Percentiles rank a stretch among this genome's conserved stretches.
These are phyloP conservation scores for Leptopilina boulardi DNA, from an alignment of 1,140 invertebrate species.

Conservation along the genomic window DNA sequence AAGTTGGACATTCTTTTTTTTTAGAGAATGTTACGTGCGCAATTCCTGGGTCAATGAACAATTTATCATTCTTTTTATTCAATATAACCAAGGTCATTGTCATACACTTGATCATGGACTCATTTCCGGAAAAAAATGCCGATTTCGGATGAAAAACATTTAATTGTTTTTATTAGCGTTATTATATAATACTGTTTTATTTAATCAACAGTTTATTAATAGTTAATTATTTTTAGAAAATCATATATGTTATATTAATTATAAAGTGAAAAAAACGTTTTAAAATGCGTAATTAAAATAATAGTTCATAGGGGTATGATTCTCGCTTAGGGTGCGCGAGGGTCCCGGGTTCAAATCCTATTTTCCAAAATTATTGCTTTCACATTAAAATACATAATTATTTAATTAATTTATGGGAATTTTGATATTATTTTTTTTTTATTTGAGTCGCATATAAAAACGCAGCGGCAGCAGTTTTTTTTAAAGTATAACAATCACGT, in stretches of 20 bases:
- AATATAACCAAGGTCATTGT: not conserved
- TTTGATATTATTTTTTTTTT: too few species aligned
- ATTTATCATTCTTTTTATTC: not conserved
- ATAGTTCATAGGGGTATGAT: conserved; percentile 88
- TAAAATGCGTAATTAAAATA: too few species aligned
- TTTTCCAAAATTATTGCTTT: too few species aligned
- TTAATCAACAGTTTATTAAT: too few species aligned
- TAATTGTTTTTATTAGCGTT: too few species aligned
- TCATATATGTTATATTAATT: too few species aligned
- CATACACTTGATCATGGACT: not conserved
- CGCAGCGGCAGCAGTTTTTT: not conserved
- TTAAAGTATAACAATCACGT: not conserved
- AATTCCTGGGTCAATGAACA: conserved; percentile 3
- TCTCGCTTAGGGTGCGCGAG: conserved; percentile 88
- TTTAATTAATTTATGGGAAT: too few species aligned
- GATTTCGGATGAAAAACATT: too few species aligned
- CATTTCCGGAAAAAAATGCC: not conserved
- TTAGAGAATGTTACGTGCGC: not conserved
- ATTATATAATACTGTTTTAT: too few species aligned
- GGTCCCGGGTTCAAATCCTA: conserved; percentile 51
- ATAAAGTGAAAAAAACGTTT: too few species aligned
- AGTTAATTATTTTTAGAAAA: too few species aligned
- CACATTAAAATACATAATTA: too few species aligned
- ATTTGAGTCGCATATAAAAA: not conserved
- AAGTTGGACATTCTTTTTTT: not conserved